These are phyloP conservation scores for Phthorimaea operculella DNA, from an alignment of 1,140 invertebrate species.

Conservation along the genomic window DNA sequence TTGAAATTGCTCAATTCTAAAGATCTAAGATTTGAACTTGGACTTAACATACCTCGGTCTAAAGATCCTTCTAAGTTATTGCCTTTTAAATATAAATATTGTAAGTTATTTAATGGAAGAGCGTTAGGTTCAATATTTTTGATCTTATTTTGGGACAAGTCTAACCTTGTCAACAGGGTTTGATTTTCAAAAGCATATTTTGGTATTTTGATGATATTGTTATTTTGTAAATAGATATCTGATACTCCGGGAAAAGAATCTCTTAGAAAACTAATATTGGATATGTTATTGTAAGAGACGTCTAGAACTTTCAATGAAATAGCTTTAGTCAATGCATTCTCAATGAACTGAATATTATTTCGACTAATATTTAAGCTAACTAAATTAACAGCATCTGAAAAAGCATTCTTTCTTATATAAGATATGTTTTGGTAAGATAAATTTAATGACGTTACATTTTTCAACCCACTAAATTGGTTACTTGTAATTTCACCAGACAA, in stretches of 20 bases:
- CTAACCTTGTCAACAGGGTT: slow-evolving; percentile 29
- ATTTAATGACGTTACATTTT: slow-evolving; percentile 26
- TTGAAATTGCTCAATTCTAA: slow-evolving; percentile 44
- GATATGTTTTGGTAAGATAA: slow-evolving; percentile 36
- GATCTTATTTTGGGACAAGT: slow-evolving; percentile 43
- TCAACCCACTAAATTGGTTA: slow-evolving; percentile 33
- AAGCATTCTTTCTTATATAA: slow-evolving; percentile 29
- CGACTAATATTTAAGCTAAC: slow-evolving; percentile 36
- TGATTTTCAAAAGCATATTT: slow-evolving; percentile 30
- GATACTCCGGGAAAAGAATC: slow-evolving; percentile 29
- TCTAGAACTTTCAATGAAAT: slow-evolving; percentile 28
- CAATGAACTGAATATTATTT: slow-evolving; percentile 33
- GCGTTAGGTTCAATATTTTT: slow-evolving; percentile 29
- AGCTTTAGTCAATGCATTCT: slow-evolving; percentile 26
- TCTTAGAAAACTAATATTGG: slow-evolving; percentile 31
- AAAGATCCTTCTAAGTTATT: slow-evolving; percentile 33
- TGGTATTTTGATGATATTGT: slow-evolving; percentile 26
- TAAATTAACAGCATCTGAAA: slow-evolving; percentile 27
- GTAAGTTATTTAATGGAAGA: slow-evolving; percentile 37
- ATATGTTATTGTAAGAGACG: slow-evolving; percentile 38
- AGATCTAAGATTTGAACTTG: slow-evolving; percentile 35
- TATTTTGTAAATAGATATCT: slow-evolving; percentile 38
- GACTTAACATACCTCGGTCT: slow-evolving; percentile 33
- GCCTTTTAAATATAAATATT: slow-evolving; percentile 41
- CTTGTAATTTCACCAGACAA: slow-evolving; percentile 29